Conservation (phyloP, 2,888 invertebrate genomes). For the Cryptophagus acutangulus region DNA sequence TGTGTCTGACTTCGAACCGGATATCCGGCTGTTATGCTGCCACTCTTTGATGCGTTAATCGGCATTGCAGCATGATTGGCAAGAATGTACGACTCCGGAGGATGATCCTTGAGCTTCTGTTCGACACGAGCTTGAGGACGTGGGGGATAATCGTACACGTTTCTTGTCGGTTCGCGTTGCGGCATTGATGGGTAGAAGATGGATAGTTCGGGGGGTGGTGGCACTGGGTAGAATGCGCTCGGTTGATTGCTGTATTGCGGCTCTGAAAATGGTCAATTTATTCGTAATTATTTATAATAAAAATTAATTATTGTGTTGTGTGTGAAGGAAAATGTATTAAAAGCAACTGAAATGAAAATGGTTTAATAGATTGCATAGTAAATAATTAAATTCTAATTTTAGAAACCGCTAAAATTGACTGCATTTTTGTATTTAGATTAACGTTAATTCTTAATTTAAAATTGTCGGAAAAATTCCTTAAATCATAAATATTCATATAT, state of each 20-base stretch:
- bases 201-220: conserved; percentile 47
- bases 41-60: conserved; percentile 47
- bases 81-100: conserved; percentile 47
- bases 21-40: conserved; percentile 80
- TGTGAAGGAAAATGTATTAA: too few relatives aligned
- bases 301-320: too few relatives aligned
- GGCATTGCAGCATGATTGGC: conserved; percentile 53
- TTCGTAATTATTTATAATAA: too few relatives aligned
- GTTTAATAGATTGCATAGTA: too few relatives aligned
- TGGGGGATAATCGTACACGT: conserved; percentile 41
- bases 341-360: too few relatives aligned
- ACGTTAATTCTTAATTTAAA: too few relatives aligned
- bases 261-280: conserved; percentile 43
- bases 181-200: conserved; percentile 42
- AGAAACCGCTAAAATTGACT: too few relatives aligned
- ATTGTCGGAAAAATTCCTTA: too few relatives aligned
- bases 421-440: too few relatives aligned
- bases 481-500: too few relatives aligned
- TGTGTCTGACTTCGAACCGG: conserved; percentile 66
- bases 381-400: too few relatives aligned
- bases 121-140: conserved; percentile 44
- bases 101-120: conserved; percentile 44
- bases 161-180: conserved; percentile 39
- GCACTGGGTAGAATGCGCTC: conserved; percentile 52
- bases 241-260: conserved; percentile 51